Percentiles rank a stretch among this genome's conserved stretches.
Evolutionary conservation across 2,113 vertebrate genomes (phyloP).

Genomic region (Menura novaehollandiae): DNA sequence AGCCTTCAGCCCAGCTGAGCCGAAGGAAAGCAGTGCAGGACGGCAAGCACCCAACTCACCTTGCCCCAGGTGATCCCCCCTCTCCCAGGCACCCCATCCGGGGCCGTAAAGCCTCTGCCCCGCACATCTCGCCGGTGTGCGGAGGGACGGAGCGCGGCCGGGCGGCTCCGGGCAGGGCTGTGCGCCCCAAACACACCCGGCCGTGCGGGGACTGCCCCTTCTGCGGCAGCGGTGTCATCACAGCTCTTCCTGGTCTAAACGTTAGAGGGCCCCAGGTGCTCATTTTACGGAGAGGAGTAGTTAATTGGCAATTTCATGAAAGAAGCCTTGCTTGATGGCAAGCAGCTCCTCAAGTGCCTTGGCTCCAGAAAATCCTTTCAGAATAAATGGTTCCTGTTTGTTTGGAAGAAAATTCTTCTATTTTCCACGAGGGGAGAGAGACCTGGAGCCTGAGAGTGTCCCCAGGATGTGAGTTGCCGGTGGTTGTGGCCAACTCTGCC

Average conservation of each 20-base stretch:
- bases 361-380: background rate
- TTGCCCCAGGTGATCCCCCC: background rate
- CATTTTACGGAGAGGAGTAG: background rate
- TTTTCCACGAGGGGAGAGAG: background rate
- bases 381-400: background rate
- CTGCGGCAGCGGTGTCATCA: rapidly evolving
- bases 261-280: background rate
- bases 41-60: background rate
- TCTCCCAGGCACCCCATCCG: background rate
- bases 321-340: background rate
- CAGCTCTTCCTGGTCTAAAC: background rate
- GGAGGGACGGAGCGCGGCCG: rapidly evolving
- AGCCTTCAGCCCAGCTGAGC: background rate
- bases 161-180: background rate
- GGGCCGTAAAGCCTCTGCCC: rapidly evolving
- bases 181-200: background rate
- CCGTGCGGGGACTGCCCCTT: background rate
- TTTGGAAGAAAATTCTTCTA: background rate
- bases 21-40: background rate
- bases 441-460: no score
- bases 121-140: rapidly evolving
- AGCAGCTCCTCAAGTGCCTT: background rate
- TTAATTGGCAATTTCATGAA: background rate
- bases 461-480: background rate
- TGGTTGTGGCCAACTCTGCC: background rate